A percentile compares a stretch with the other conserved stretches of the same genome.
Evolutionary conservation across 1,140 invertebrate species (phyloP).

Genomic region (Chironomus striatipennis): DNA sequence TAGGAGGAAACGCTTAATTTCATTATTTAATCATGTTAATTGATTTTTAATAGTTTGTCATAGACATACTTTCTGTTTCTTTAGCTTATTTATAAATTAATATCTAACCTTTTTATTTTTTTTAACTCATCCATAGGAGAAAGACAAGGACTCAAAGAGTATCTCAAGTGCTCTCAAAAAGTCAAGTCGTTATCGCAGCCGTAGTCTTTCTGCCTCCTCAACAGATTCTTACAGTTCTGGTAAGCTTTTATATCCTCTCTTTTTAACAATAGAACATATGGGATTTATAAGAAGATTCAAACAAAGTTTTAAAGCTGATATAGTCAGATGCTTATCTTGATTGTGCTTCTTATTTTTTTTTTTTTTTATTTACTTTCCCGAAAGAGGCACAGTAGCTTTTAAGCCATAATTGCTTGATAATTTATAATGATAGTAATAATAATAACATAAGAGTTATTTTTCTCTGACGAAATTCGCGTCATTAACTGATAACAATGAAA

Average conservation of each 20-base stretch:
- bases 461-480: too few relatives aligned
- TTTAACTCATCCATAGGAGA: neutral
- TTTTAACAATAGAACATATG: too few relatives aligned
- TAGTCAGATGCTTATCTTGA: conserved; percentile 34
- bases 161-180: conserved; percentile 70
- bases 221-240: conserved; percentile 89
- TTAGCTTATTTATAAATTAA: too few relatives aligned
- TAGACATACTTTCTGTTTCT: neutral
- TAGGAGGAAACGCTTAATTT: too few relatives aligned
- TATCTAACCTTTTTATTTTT: conserved; percentile 20
- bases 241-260: conserved; percentile 39
- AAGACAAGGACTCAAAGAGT: conserved; percentile 47
- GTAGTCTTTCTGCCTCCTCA: conserved; percentile 85
- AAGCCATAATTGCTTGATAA: too few relatives aligned
- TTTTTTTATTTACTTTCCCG: neutral
- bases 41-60: too few relatives aligned
- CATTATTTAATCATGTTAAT: too few relatives aligned
- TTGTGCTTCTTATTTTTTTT: conserved; percentile 25
- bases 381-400: neutral
- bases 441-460: too few relatives aligned
- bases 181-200: conserved; percentile 73
- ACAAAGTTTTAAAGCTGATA: conserved; percentile 26
- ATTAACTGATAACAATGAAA: too few relatives aligned
- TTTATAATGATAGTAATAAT: too few relatives aligned
- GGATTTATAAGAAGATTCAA: too few relatives aligned